Evolutionary conservation across 2,888 invertebrate genomes (phyloP).

Genomic region (Tetragnatha montana): DNA sequence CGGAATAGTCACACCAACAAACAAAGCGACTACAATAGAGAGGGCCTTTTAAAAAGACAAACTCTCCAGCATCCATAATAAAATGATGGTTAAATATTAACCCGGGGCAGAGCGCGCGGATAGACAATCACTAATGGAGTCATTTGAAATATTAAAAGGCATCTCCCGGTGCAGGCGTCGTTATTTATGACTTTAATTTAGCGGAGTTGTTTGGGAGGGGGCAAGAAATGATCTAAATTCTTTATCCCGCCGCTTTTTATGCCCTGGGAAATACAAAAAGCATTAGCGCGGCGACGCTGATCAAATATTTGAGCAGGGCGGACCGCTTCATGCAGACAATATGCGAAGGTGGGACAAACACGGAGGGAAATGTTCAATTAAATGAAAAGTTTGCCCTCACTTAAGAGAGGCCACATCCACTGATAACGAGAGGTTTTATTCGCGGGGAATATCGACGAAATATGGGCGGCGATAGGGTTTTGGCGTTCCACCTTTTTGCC

Average conservation of each 20-base stretch:
- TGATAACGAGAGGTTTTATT: too few species aligned
- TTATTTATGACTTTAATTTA: conserved; percentile 57
- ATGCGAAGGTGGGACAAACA: background rate
- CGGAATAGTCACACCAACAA: too few species aligned
- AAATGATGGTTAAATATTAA: conserved; percentile 38
- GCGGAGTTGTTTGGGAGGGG: conserved; percentile 32
- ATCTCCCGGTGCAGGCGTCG: conserved; percentile 11
- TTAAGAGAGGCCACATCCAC: too few species aligned
- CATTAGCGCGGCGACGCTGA: background rate
- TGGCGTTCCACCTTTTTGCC: too few species aligned
- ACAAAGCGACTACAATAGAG: too few species aligned
- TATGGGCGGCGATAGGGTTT: too few species aligned
- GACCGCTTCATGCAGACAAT: background rate
- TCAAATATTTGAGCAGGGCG: background rate
- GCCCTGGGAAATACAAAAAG: conserved; percentile 8
- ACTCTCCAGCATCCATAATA: conserved; percentile 9
- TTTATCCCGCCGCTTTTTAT: conserved; percentile 30
- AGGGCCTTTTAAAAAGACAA: conserved; percentile 22
- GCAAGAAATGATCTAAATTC: conserved; percentile 13
- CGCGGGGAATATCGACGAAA: too few species aligned
- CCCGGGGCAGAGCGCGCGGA: conserved; percentile 3
- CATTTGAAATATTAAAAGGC: conserved; percentile 55
- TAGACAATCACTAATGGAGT: conserved; percentile 52
- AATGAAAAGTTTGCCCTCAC: too few species aligned
- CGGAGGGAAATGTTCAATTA: too few species aligned